Conservation (phyloP, 2,797 vertebrate species). For the Poecilia wingei region DNA sequence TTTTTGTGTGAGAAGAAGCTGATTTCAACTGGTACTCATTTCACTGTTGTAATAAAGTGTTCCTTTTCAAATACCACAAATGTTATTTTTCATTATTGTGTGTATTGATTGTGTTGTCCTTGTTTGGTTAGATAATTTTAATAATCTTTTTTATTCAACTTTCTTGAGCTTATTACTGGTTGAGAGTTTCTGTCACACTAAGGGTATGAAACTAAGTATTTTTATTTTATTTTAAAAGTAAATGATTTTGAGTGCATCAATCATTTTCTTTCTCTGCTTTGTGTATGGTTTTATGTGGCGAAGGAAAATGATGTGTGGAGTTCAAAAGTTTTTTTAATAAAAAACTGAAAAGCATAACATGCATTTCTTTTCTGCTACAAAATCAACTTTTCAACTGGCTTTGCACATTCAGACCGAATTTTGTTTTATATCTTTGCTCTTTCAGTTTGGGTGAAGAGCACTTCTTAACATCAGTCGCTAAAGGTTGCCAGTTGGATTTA, state of each 20-base stretch:
- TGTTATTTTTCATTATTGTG: background rate
- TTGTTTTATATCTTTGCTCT: background rate
- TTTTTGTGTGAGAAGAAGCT: background rate
- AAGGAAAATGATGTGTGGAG: background rate
- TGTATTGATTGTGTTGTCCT: background rate
- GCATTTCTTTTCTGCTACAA: background rate
- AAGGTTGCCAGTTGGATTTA: background rate
- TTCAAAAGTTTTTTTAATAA: background rate
- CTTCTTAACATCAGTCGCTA: background rate
- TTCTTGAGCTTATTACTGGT: background rate
- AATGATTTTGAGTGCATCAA: background rate
- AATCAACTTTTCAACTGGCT: background rate
- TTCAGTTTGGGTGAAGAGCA: background rate
- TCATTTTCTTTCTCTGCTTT: background rate
- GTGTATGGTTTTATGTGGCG: background rate
- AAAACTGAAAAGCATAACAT: background rate
- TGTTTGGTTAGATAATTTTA: background rate
- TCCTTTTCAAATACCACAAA: background rate
- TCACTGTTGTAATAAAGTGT: background rate
- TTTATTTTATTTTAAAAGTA: background rate
- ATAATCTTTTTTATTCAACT: background rate
- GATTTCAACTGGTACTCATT: background rate
- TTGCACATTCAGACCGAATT: background rate
- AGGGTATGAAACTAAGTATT: background rate
- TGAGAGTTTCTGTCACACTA: background rate